Conservation (phyloP, 2,113 vertebrate species). For the Zingel zingel region DNA sequence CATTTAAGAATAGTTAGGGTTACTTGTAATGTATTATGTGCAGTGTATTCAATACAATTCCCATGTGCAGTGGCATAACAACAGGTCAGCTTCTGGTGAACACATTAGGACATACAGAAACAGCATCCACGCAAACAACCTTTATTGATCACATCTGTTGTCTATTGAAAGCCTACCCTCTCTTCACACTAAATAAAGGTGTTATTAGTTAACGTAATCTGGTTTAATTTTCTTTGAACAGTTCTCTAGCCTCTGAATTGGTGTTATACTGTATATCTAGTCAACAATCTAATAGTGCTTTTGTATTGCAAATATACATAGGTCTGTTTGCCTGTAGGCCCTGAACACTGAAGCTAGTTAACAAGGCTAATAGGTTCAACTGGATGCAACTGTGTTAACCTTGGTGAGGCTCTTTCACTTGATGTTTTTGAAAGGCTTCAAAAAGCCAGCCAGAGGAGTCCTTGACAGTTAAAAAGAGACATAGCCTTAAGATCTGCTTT, state of each 20-base stretch:
- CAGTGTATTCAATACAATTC: neutral
- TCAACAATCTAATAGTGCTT: neutral
- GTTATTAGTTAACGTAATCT: neutral
- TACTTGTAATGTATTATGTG: neutral
- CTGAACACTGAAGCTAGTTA: slow-evolving; percentile 18
- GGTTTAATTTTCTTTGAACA: neutral
- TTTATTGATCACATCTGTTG: neutral
- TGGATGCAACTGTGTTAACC: slow-evolving; percentile 10
- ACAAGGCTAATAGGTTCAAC: slow-evolving; percentile 23
- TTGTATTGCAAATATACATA: neutral
- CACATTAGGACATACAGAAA: neutral
- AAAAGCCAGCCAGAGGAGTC: neutral
- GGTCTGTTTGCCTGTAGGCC: neutral
- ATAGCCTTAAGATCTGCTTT: slow-evolving; percentile 17
- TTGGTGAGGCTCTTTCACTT: neutral
- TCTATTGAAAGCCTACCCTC: neutral
- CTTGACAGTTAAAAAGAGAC: slow-evolving; percentile 25
- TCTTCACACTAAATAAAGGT: neutral
- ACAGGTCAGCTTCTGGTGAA: neutral
- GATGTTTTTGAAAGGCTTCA: slow-evolving; percentile 5
- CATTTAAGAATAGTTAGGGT: neutral
- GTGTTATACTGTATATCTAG: neutral
- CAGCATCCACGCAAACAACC: neutral
- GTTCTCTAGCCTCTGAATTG: neutral
- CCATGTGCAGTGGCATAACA: neutral